Conservation (phyloP, 2,113 vertebrate species). For the Forbesichthys papilliferus region DNA sequence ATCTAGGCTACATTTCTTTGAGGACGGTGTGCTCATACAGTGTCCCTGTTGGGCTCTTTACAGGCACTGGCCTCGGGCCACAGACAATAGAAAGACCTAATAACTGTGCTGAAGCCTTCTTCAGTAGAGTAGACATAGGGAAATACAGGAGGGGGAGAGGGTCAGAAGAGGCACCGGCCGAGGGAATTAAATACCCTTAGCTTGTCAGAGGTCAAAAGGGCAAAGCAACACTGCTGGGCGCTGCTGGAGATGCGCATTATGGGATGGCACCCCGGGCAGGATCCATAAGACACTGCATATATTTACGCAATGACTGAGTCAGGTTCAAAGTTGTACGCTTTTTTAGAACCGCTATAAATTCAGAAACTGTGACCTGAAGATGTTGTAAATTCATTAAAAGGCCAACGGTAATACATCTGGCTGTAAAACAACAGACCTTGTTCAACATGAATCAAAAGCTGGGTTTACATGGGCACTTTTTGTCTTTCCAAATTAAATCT, state of each 20-base stretch:
- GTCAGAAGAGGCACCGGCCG: neutral
- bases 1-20: slow-evolving; percentile 10
- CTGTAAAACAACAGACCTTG: slow-evolving; percentile 20
- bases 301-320: slow-evolving; percentile 10
- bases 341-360: slow-evolving; percentile 19
- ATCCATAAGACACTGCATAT: slow-evolving; percentile 20
- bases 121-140: slow-evolving; percentile 19
- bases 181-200: slow-evolving; percentile 34
- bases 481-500: no score
- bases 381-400: slow-evolving; percentile 26
- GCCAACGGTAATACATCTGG: slow-evolving; percentile 30
- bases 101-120: slow-evolving; percentile 61
- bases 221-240: slow-evolving; percentile 23
- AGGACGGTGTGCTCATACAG: slow-evolving; percentile 28
- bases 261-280: slow-evolving; percentile 15
- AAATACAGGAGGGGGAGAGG: neutral
- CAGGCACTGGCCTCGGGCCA: slow-evolving; percentile 23
- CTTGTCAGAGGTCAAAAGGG: slow-evolving; percentile 49
- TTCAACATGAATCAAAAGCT: slow-evolving; percentile 34
- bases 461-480: no score
- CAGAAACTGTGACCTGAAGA: slow-evolving; percentile 11
- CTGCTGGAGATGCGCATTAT: slow-evolving; percentile 36
- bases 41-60: slow-evolving; percentile 24
- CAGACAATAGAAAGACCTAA: slow-evolving; percentile 42
- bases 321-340: slow-evolving; percentile 18